Percentiles rank a stretch among this genome's conserved stretches.
Conservation (phyloP, 1,140 invertebrate genomes). For the Tetramorium parvispinum region DNA sequence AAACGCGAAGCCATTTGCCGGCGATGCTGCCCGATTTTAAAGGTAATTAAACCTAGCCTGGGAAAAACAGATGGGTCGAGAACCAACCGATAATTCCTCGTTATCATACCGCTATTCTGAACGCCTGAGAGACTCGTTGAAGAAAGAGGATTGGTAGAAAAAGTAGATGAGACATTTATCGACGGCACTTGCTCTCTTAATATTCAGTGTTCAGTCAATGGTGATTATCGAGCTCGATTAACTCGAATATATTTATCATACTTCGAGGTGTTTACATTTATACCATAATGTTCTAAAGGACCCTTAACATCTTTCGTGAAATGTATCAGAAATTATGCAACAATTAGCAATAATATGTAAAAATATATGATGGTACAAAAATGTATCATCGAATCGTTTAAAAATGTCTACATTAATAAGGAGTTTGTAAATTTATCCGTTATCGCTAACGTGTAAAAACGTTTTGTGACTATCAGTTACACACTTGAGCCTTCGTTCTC, state of each 20-base stretch:
- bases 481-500: constrained; percentile 15
- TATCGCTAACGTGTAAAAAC: constrained; percentile 28
- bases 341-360: neutral
- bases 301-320: neutral
- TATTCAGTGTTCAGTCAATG: neutral
- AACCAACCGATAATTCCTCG: constrained; percentile 59
- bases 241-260: neutral
- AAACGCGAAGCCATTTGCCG: constrained; percentile 68
- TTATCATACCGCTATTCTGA: constrained; percentile 55
- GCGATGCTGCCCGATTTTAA: constrained; percentile 70
- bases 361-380: neutral
- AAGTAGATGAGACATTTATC: constrained; percentile 56
- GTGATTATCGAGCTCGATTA: neutral
- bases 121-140: constrained; percentile 55
- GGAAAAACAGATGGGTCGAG: constrained; percentile 64
- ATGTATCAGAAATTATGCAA: neutral
- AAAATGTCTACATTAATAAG: neutral
- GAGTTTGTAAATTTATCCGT: constrained; percentile 22
- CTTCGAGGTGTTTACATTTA: neutral
- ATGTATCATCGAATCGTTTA: neutral
- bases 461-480: constrained; percentile 29
- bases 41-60: constrained; percentile 71
- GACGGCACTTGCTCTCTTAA: constrained; percentile 36
- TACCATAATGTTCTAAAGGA: neutral
- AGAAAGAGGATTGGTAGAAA: constrained; percentile 48